These are phyloP conservation scores for Mixornis gularis DNA, from an alignment of 2,113 vertebrate species.

Conservation along the genomic window DNA sequence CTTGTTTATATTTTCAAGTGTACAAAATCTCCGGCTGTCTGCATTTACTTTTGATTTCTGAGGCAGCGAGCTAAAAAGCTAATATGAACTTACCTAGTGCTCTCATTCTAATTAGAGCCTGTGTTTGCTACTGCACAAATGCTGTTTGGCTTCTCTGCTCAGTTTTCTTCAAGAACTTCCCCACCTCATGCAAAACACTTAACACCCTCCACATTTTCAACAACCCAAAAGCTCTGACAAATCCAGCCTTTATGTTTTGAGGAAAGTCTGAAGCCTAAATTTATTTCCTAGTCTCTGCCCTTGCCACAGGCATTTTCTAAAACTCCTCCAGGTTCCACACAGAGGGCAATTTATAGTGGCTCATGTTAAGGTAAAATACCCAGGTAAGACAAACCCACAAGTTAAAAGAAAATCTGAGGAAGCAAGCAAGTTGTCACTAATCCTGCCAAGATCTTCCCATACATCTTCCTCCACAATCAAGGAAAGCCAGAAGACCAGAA, in stretches of 20 bases:
- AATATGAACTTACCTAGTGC: not conserved
- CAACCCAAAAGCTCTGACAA: not conserved
- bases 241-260: not conserved
- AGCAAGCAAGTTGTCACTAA: not conserved
- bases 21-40: not conserved
- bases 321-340: not conserved
- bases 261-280: not conserved
- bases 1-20: not conserved
- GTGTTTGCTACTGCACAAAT: not conserved
- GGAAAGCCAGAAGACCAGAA: not conserved
- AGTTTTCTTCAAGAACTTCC: not conserved
- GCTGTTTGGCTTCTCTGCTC: not conserved
- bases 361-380: not conserved
- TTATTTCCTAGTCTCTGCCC: not conserved
- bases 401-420: not conserved
- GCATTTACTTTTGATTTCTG: not conserved
- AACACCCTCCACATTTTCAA: not conserved
- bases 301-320: not conserved
- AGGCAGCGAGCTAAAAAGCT: not conserved
- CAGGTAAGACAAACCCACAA: not conserved
- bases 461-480: not conserved
- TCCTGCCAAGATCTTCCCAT: not conserved
- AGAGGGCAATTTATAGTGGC: not conserved
- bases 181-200: not conserved
- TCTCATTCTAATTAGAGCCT: not conserved